Evolutionary conservation across 2,113 vertebrate species (phyloP), one percentile per base, ranked within the genome.

Genomic region (Oreochromis tanganicae): DNA sequence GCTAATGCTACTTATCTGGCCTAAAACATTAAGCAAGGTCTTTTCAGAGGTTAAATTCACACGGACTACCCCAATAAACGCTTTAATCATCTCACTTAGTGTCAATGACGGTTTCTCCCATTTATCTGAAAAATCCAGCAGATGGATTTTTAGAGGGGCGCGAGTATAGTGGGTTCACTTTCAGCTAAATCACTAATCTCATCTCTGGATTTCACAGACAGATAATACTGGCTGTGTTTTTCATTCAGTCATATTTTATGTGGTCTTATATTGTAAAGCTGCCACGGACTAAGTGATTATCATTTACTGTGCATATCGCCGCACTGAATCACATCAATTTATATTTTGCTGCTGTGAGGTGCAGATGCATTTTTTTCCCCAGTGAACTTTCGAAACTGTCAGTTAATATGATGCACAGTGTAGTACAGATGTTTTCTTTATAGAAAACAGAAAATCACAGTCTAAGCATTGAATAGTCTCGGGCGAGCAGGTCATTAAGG

Each of bases 1-100:
- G 84, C 92, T 95, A 94, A 96, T 94, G 93, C 93, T 93, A 95
- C 95, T 96, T 95, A 95, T 95, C 90, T 91, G 90, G 85, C 87
- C 85, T 94, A 89, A 95, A 96, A 94, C 90, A 91, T 93, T 95
- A 93, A 94, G 91, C 90, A 87, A 93, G 91, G 92, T 86, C 92
- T 94, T 95, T 94, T 89, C 36, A 52, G 83, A 87, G 92, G 89
- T 88, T 91, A 85, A 93, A 94, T 87, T 94, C 85, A 86, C 79
- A 91, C 79, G 38, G 86, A 87, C 87, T 71, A 82, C 63, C 82
- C 87, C 78, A 88, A 88, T 83, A 63, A 87, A 90, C 82, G 92
- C 93, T 91, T 95, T 95, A 94, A 96, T 95, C 84, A 94, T 94
- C 92, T 92, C 79, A 93, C 81, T 95, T 91, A 87, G 75, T 85